Evolutionary conservation across 2,797 vertebrate species (phyloP), one percentile per base, ranked within the genome.

Genomic region (Sebastes alutus): DNA sequence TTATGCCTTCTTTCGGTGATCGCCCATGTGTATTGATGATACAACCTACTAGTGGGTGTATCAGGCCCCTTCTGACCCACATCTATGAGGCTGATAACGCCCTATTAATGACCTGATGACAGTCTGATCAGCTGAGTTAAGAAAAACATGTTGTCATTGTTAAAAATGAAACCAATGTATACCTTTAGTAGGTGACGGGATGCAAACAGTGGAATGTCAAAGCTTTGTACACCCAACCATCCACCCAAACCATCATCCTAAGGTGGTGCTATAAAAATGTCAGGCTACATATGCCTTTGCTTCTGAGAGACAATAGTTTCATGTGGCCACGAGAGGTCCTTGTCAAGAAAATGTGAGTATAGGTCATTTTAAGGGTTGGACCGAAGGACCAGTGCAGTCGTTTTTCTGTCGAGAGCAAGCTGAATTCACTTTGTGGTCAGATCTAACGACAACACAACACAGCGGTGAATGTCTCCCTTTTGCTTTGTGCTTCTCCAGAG

Each of bases 381-480:
- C 35, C 16, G n/a, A 73, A 18, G 9, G 6, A 25, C 42, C 42
- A 12, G 9, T 12, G 18, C 25, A 52, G 42, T 52, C 3, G 3
- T 35, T 60, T 74, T 62, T 25, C 46, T 68, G 32, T 18, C 52
- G 30, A 75, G 33, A 30, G 52, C 6, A 66, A 58, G 27, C n/a
- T 46, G n/a, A 58, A 46, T 58, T 72, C 13, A 66, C 22, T 59
- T 9, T 54, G 18, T 72, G 22, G 16, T 66, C 12, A 23, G 42
- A 55, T 29, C 10, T 60, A 60, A 60, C 7, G 13, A 68, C 54
- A 46, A 29, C 2, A 59, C 23, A 71, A 3, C 23, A 46, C 38
- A 61, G n/a, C 2, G 13, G 20, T 59, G 23, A 22, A 22, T 60
- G 33, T n/a, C 7, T 6, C n/a, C 49, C n/a, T 56, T 33, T 33